phyloP scores from a whole-genome alignment of 2,888 invertebrate species.

The Xestia rhomboidea region DNA sequence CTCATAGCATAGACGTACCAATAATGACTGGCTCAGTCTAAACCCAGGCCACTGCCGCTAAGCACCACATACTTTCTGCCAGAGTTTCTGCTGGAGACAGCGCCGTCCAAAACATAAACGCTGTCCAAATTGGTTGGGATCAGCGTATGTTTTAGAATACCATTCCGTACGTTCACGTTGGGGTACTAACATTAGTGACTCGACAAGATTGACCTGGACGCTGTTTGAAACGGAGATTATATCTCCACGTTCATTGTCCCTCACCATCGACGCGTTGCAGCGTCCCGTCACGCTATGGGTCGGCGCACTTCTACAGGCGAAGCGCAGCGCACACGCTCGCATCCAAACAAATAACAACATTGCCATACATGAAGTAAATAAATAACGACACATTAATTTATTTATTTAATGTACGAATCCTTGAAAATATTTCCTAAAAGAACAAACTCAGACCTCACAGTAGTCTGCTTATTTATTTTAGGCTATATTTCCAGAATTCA shows the following conservation, averaged over 20 bases:
- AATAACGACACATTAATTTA: neutral
- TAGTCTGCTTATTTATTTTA: neutral
- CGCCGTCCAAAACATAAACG: constrained; percentile 11
- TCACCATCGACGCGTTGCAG: neutral
- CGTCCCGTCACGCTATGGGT: neutral
- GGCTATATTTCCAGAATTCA: neutral
- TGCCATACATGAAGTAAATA: neutral
- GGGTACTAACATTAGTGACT: constrained; percentile 12
- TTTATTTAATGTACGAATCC: neutral
- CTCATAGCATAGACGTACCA: constrained; percentile 10
- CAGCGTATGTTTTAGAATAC: constrained; percentile 14
- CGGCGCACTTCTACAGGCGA: neutral
- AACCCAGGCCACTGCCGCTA: constrained; percentile 3
- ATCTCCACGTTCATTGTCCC: constrained; percentile 10
- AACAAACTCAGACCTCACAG: neutral
- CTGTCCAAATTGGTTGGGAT: neutral
- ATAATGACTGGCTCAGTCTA: neutral
- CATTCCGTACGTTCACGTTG: constrained; percentile 1
- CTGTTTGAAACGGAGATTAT: constrained; percentile 12
- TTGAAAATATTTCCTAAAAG: neutral
- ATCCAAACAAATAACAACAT: constrained; percentile 7
- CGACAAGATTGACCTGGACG: neutral
- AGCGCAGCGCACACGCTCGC: neutral
- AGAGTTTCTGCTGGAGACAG: neutral
- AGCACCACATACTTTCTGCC: constrained; percentile 9